Conservation (phyloP, 2,888 invertebrate genomes). For the Pocota personata region DNA sequence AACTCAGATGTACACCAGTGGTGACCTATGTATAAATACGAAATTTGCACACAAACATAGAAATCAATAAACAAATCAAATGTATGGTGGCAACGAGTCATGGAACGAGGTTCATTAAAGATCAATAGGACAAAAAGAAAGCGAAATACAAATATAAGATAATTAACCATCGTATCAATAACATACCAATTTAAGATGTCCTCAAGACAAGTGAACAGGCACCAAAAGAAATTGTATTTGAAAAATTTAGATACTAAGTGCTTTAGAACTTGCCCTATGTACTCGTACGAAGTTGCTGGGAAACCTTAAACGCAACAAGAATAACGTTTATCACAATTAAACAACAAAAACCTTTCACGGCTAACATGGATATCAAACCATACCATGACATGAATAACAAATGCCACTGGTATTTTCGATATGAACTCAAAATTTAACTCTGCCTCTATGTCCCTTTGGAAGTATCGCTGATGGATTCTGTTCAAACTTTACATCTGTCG, state of each 20-base stretch:
- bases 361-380: too few species aligned
- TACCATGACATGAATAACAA: too few species aligned
- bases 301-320: too few species aligned
- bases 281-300: too few species aligned
- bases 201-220: background rate
- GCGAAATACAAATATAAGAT: background rate
- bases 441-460: too few species aligned
- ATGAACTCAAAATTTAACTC: too few species aligned
- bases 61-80: background rate
- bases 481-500: too few species aligned
- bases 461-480: too few species aligned
- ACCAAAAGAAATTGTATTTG: background rate
- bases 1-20: background rate
- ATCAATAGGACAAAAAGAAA: conserved; percentile 14
- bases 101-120: background rate
- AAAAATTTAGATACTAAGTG: background rate
- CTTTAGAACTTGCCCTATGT: background rate
- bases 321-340: too few species aligned
- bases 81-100: background rate
- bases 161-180: background rate
- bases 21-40: background rate
- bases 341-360: too few species aligned
- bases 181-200: background rate
- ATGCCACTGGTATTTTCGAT: too few species aligned
- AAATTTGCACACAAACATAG: background rate